phyloP scores from a whole-genome alignment of 2,888 invertebrate species.

The Thecophora atra region DNA sequence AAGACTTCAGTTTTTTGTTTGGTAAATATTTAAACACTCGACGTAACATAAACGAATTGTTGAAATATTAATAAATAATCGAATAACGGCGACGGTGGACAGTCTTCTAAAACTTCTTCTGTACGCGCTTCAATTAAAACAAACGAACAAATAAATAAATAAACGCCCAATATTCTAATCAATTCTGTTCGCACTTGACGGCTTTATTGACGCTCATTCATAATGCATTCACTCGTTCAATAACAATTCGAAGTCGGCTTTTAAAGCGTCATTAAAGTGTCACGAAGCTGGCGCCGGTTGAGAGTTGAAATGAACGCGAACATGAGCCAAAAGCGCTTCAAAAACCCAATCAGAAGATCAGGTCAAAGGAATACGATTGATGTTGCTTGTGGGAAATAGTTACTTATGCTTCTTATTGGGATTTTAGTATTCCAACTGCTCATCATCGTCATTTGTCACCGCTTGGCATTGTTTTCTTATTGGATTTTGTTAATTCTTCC shows the following conservation, averaged over 20 bases:
- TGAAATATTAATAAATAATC: no score
- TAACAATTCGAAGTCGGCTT: slow-evolving; percentile 38
- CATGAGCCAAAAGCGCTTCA: slow-evolving; percentile 22
- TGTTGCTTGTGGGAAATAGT: not conserved
- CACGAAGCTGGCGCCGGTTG: slow-evolving; percentile 47
- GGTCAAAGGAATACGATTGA: not conserved
- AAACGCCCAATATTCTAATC: no score
- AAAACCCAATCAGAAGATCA: slow-evolving; percentile 20
- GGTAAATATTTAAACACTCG: no score
- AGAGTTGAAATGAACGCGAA: slow-evolving; percentile 22
- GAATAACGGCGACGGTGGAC: no score
- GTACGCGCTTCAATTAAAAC: not conserved
- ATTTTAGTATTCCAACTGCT: not conserved
- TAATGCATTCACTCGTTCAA: not conserved
- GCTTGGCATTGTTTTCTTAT: not conserved
- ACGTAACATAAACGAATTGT: no score
- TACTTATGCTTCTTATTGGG: not conserved
- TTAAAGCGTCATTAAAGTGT: slow-evolving; percentile 49
- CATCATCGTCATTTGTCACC: not conserved
- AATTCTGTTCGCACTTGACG: slow-evolving; percentile 31
- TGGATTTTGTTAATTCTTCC: not conserved
- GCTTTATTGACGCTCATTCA: slow-evolving; percentile 24
- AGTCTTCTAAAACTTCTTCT: no score
- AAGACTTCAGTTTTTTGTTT: no score
- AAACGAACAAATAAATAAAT: no score